Evolutionary conservation across 1,140 invertebrate genomes (phyloP).

Genomic region (Drosophila sproati): DNA sequence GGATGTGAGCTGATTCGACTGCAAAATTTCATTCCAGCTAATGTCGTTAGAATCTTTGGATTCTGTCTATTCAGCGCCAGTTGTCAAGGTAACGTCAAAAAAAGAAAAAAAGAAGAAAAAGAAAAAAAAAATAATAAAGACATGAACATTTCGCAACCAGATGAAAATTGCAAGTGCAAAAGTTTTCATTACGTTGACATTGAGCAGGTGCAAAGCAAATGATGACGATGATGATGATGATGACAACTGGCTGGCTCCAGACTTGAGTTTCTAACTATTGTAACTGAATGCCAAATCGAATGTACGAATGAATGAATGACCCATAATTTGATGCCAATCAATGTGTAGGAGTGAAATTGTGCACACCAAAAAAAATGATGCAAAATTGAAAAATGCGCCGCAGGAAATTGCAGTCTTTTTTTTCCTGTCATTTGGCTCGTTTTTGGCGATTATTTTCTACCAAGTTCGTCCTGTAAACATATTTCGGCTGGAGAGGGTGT

Average conservation of each 20-base stretch:
- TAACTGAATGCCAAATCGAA: slow-evolving; percentile 21
- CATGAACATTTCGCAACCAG: slow-evolving; percentile 24
- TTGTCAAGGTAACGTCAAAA: slow-evolving; percentile 37
- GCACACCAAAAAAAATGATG: neutral
- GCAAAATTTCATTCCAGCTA: slow-evolving; percentile 64
- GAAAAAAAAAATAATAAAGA: neutral
- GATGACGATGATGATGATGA: neutral
- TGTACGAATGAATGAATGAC: slow-evolving; percentile 35
- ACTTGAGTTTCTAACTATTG: neutral
- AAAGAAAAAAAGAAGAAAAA: neutral
- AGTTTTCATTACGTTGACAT: slow-evolving; percentile 67
- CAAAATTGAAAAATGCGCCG: slow-evolving; percentile 34
- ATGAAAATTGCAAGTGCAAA: slow-evolving; percentile 51
- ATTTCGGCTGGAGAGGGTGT: neutral
- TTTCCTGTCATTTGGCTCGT: slow-evolving; percentile 30
- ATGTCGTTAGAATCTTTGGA: slow-evolving; percentile 57
- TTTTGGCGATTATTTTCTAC: slow-evolving; percentile 1
- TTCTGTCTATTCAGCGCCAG: slow-evolving; percentile 62
- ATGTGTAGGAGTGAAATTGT: slow-evolving; percentile 7
- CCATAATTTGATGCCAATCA: slow-evolving; percentile 55
- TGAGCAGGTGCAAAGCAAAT: slow-evolving; percentile 46
- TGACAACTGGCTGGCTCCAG: slow-evolving; percentile 16
- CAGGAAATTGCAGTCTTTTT: slow-evolving; percentile 63
- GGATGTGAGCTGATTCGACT: slow-evolving; percentile 32
- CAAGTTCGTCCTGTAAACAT: slow-evolving; percentile 12